Conservation (phyloP, 2,888 invertebrate species). For the Trachelus tabidus region DNA sequence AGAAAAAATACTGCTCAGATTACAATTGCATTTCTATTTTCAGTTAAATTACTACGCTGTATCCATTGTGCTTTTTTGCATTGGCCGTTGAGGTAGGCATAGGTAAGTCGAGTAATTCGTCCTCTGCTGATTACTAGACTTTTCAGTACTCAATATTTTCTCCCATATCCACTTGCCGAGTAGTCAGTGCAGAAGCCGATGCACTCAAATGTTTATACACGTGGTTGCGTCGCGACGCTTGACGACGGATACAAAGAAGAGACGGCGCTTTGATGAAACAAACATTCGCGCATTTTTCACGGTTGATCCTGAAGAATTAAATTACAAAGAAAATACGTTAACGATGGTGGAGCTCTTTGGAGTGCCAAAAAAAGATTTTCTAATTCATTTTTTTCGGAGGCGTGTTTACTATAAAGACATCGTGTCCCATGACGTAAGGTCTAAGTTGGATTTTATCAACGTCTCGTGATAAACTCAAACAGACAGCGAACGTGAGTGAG, state of each 20-base stretch:
- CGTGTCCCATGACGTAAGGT: background rate
- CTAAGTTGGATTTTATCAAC: background rate
- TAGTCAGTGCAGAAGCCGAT: background rate
- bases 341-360: background rate
- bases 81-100: no score
- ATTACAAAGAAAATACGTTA: background rate
- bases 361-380: background rate
- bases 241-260: background rate
- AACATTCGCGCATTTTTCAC: background rate
- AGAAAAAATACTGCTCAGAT: background rate
- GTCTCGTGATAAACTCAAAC: background rate
- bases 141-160: background rate
- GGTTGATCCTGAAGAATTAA: background rate
- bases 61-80: no score
- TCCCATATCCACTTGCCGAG: background rate
- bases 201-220: constrained; percentile 20
- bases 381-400: background rate
- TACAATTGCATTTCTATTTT: background rate
- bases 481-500: background rate
- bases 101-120: no score
- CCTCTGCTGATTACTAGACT: background rate
- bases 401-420: background rate
- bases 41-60: background rate
- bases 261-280: background rate
- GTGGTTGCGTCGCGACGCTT: background rate